Percentiles rank a stretch among this genome's conserved stretches.
Evolutionary conservation across 2,113 vertebrate species (phyloP).

Genomic region (Balaeniceps rex): DNA sequence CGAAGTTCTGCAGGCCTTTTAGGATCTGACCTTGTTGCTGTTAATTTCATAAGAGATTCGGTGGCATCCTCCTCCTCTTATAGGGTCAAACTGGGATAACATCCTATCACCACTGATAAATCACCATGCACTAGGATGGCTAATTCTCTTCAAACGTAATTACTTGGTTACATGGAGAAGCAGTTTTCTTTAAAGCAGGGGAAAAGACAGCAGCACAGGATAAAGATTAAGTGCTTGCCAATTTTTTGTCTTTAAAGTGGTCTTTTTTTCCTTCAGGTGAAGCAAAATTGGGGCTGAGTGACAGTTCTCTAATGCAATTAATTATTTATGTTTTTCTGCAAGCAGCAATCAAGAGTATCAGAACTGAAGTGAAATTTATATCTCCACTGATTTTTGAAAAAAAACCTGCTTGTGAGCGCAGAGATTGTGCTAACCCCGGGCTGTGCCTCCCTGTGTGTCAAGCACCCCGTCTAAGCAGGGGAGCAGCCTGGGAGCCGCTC

Average conservation of each 20-base stretch:
- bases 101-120: not conserved
- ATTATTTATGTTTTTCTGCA: not conserved
- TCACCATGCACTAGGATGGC: not conserved
- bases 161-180: not conserved
- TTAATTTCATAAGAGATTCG: not conserved
- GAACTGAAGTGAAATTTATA: not conserved
- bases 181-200: not conserved
- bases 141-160: not conserved
- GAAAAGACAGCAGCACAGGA: not conserved
- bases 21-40: not conserved
- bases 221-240: conserved; percentile 1
- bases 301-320: not conserved
- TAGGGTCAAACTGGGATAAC: not conserved
- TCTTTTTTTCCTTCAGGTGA: conserved; percentile 17
- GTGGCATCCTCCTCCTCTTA: not conserved
- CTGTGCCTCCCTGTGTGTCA: not conserved
- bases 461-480: no score
- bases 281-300: not conserved
- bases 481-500: fast-evolving
- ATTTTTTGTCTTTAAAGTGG: not conserved
- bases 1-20: not conserved
- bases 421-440: not conserved
- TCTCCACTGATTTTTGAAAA: not conserved
- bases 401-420: not conserved
- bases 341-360: not conserved